Evolutionary conservation across 2,888 invertebrate species (phyloP).

Genomic region (Penaeus monodon): DNA sequence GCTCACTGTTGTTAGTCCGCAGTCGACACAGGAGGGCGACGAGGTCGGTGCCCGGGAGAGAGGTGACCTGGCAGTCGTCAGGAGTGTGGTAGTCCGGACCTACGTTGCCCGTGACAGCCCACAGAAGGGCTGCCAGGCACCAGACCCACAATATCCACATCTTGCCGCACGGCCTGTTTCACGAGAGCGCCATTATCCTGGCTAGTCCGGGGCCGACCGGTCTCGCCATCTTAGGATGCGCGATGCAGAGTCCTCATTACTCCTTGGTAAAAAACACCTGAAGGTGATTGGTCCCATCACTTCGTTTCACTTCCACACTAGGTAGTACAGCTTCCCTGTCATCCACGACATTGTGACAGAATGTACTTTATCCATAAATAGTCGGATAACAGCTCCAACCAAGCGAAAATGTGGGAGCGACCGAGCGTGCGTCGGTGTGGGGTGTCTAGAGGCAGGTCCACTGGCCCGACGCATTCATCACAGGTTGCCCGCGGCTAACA

Average conservation of each 20-base stretch:
- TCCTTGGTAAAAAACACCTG: conserved; percentile 51
- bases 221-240: conserved; percentile 63
- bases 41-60: conserved; percentile 73
- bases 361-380: conserved; percentile 42
- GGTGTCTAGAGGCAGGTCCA: conserved; percentile 50
- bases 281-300: conserved; percentile 55
- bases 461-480: conserved; percentile 63
- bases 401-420: conserved; percentile 52
- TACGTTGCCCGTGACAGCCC: conserved; percentile 43
- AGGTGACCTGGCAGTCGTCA: conserved; percentile 81
- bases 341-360: conserved; percentile 51
- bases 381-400: conserved; percentile 39
- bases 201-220: conserved; percentile 61
- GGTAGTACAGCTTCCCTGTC: conserved; percentile 32
- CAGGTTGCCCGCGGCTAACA: conserved; percentile 52
- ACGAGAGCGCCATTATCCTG: conserved; percentile 59
- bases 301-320: conserved; percentile 53
- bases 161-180: conserved; percentile 46
- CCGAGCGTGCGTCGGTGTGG: conserved; percentile 36
- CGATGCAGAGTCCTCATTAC: conserved; percentile 54
- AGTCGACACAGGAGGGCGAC: conserved; percentile 84
- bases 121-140: conserved; percentile 53
- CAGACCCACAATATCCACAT: conserved; percentile 47
- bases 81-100: conserved; percentile 54
- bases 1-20: conserved; percentile 87